Percentiles rank a stretch among this genome's conserved stretches.
Evolutionary conservation across 2,113 vertebrate genomes (phyloP).

Genomic region (Jacana jacana): DNA sequence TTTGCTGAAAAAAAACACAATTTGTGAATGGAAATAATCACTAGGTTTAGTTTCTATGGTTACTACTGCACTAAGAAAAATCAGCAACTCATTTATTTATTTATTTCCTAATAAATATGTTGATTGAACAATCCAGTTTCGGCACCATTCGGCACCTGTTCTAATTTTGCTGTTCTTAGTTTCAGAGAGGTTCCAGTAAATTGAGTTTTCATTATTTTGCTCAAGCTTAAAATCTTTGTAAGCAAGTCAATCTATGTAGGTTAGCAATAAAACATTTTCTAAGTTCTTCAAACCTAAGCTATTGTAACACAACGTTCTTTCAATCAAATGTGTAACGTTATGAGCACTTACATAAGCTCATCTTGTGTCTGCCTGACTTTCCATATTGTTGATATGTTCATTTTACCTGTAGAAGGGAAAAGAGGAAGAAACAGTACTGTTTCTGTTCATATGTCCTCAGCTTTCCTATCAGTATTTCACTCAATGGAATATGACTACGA

Average conservation of each 20-base stretch:
- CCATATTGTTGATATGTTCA: not conserved
- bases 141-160: not conserved
- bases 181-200: not conserved
- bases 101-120: not conserved
- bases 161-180: not conserved
- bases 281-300: not conserved
- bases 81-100: not conserved
- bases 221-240: not conserved
- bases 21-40: not conserved
- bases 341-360: not conserved
- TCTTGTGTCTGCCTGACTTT: not conserved
- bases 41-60: not conserved
- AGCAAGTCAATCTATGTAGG: not conserved
- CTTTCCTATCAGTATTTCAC: not conserved
- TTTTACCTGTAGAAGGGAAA: not conserved
- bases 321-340: not conserved
- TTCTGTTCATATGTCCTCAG: not conserved
- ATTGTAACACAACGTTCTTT: not conserved
- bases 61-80: not conserved
- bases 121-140: not conserved
- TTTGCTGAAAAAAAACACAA: not conserved
- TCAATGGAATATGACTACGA: not conserved
- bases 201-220: not conserved
- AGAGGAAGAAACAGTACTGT: not conserved
- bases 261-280: not conserved